A percentile compares a stretch with the other conserved stretches of the same genome.
These are phyloP conservation scores for Pteronotus mesoamericanus DNA, from an alignment of 2,797 vertebrate genomes.

Conservation along the genomic window DNA sequence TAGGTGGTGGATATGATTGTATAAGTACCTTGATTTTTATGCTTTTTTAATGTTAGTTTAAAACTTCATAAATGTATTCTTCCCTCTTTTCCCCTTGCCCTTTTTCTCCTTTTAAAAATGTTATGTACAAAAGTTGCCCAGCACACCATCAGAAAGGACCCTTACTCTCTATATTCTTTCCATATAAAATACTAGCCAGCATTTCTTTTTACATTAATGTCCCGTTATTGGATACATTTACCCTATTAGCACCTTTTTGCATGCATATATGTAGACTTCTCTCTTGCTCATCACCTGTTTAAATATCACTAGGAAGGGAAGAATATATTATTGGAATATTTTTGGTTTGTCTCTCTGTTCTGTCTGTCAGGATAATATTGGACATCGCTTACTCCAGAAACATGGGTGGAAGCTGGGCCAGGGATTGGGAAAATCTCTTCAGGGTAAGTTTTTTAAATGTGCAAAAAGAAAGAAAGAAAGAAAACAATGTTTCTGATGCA, in stretches of 20 bases:
- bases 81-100: constrained; percentile 75
- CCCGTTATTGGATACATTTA: constrained; percentile 82
- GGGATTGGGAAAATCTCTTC: constrained; percentile 98
- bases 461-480: constrained; percentile 2
- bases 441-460: constrained; percentile 91
- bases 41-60: constrained; percentile 83
- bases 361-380: constrained; percentile 99
- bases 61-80: constrained; percentile 81
- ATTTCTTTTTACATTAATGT: constrained; percentile 82
- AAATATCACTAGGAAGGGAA: constrained; percentile 89
- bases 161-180: constrained; percentile 70
- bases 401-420: constrained; percentile 99
- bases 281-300: constrained; percentile 85
- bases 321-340: constrained; percentile 99
- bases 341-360: constrained; percentile 97
- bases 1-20: constrained; percentile 94
- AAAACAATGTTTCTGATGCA: constrained; percentile 56
- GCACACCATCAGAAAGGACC: constrained; percentile 86
- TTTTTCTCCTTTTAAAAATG: constrained; percentile 74
- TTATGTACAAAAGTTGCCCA: constrained; percentile 83
- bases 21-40: constrained; percentile 94
- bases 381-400: constrained; percentile 99
- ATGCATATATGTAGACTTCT: constrained; percentile 88
- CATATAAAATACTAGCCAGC: constrained; percentile 80
- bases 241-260: constrained; percentile 88